Base-by-base conservation (phyloP, 2,113 vertebrate genomes). In the Muntiacus muntjak region DNA sequence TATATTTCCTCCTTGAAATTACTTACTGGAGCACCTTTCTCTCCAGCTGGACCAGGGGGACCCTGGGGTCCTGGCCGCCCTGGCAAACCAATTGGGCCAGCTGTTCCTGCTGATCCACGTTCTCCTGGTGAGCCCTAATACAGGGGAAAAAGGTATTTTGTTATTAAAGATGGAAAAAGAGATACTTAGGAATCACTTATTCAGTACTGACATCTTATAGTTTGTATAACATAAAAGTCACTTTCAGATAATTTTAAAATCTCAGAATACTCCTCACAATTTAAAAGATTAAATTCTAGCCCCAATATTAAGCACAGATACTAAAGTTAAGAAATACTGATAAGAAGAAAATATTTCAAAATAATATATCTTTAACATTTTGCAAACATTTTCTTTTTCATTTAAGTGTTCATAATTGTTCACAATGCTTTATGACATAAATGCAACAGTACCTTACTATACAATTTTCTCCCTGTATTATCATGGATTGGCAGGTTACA, bases 1-100 rank as follows among this genome's bases (percentile, higher is more conserved):
- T 52, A 11, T 25, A 82, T 60, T 94, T 64, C 93, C n/a, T 30
- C n/a, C 50, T 81, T 28, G 47, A 10, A 86, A 55, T 87, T 97
- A 99, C 99, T 99, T 98, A 99, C 99, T 2, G 99, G 99, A 96
- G 99, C 99, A 21, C 99, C 99, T 95, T 99, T 99, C 98, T 99
- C 99, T 91, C 99, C 99, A 78, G 99, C 99, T 0, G 99, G 99
- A 36, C 99, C 99, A 0, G 99, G 99, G 1, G 99, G 99, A 17
- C 99, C 99, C 97, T 99, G 99, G 12, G 99, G 99, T 26, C 99
- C 99, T 2, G 99, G 99, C 26, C 99, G 99, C 54, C 99, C 99
- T 1, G 99, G 99, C 52, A 99, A 98, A 11, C 99, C 99, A 43
- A 99, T 99, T 33, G 99, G 99, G 33, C 99, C 99, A 6, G 99